phyloP scores from a whole-genome alignment of 2,888 invertebrate species.

The Luperina testacea region DNA sequence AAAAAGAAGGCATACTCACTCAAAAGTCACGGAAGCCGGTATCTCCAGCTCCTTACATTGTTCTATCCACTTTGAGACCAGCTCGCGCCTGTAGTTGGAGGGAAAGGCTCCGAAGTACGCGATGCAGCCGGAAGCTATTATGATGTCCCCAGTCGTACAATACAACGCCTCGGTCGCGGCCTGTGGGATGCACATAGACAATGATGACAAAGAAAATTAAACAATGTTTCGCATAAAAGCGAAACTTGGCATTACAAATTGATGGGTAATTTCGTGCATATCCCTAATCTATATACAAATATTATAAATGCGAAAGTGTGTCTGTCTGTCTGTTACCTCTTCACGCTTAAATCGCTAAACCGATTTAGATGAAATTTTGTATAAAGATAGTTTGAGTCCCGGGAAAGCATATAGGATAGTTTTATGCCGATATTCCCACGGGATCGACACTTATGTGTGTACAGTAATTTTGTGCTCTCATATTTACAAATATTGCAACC shows the following conservation, averaged over 20 bases:
- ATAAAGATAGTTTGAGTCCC: too few species aligned
- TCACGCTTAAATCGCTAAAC: too few species aligned
- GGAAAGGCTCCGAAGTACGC: conserved; percentile 98
- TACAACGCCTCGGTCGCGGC: conserved; percentile 91
- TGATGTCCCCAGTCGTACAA: conserved; percentile 95
- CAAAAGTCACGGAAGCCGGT: conserved; percentile 92
- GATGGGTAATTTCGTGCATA: background rate
- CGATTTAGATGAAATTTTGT: too few species aligned
- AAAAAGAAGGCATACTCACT: conserved; percentile 86
- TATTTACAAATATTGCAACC: background rate
- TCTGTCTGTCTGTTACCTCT: too few species aligned
- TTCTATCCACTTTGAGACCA: conserved; percentile 92
- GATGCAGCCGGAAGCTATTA: conserved; percentile 96
- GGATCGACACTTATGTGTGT: too few species aligned
- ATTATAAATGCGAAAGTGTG: too few species aligned
- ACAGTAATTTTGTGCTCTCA: background rate
- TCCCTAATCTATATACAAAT: too few species aligned
- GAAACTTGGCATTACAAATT: background rate
- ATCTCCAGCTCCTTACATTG: conserved; percentile 92
- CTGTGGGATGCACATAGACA: conserved; percentile 74
- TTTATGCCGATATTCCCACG: too few species aligned
- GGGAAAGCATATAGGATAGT: too few species aligned
- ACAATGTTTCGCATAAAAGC: background rate
- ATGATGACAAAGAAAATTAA: conserved; percentile 3
- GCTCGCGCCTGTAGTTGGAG: conserved; percentile 91